phyloP scores from a whole-genome alignment of 2,888 invertebrate species.

The Neoitamus cyanurus region DNA sequence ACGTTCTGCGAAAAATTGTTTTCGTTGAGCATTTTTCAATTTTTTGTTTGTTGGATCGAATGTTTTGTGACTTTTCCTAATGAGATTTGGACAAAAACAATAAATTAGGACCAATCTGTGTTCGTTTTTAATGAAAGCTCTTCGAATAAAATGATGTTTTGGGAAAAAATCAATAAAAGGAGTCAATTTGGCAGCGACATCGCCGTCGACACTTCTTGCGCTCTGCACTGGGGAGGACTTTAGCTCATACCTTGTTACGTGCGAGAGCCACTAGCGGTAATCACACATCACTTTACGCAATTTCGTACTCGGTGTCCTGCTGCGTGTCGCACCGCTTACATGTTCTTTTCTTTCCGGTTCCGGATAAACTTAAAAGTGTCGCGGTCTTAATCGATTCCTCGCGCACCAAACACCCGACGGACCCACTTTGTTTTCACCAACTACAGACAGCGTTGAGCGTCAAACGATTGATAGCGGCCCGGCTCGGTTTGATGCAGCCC shows the following conservation, averaged over 20 bases:
- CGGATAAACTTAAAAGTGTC: neutral
- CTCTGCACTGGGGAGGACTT: conserved; percentile 8
- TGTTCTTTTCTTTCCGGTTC: neutral
- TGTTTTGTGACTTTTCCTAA: conserved; percentile 39
- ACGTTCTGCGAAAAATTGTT: conserved; percentile 52
- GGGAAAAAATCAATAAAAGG: conserved; percentile 41
- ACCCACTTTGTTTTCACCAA: conserved; percentile 30
- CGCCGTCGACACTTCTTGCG: conserved; percentile 15
- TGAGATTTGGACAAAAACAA: conserved; percentile 25
- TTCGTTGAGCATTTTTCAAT: conserved; percentile 51
- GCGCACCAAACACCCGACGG: neutral
- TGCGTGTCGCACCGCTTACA: neutral
- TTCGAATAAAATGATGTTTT: conserved; percentile 29
- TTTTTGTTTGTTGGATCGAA: neutral
- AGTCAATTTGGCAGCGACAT: conserved; percentile 34
- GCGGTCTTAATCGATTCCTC: neutral
- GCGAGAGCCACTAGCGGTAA: conserved; percentile 1
- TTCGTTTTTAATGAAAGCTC: conserved; percentile 15
- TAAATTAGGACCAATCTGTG: conserved; percentile 18
- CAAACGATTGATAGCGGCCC: neutral
- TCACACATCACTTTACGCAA: conserved; percentile 7
- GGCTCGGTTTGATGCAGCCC: neutral
- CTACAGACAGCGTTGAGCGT: conserved; percentile 10
- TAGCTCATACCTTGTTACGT: conserved; percentile 19
- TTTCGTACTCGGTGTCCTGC: neutral